These are phyloP conservation scores for Rattus norvegicus DNA, from an alignment of 2,113 vertebrate species.

Conservation along the genomic window DNA sequence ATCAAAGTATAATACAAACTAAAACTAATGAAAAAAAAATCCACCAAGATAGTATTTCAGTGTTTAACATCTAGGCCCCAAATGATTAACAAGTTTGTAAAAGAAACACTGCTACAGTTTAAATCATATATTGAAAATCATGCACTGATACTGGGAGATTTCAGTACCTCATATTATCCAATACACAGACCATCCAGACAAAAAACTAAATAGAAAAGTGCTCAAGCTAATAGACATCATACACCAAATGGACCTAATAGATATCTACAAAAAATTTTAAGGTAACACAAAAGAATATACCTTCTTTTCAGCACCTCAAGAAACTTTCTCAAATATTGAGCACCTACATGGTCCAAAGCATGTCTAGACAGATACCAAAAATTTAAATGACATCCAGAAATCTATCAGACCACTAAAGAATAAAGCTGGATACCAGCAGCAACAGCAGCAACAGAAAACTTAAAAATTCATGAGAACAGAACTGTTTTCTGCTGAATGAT, in stretches of 20 bases:
- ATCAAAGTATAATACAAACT: background rate
- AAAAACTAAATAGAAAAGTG: background rate
- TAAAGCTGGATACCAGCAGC: background rate
- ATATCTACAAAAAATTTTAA: background rate
- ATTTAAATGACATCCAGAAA: background rate
- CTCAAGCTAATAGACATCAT: background rate
- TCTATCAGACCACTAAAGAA: background rate
- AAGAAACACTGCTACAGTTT: background rate
- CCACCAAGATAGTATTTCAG: background rate
- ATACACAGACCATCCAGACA: background rate
- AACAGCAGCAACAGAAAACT: background rate
- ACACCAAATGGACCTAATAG: background rate
- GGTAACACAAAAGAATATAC: background rate
- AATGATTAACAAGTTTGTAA: background rate
- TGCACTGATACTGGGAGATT: background rate
- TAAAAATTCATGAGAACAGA: background rate
- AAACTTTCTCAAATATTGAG: background rate
- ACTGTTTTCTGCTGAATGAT: background rate
- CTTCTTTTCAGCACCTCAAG: background rate
- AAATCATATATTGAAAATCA: background rate
- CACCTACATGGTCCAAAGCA: background rate
- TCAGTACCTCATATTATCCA: background rate
- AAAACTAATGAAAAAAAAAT: constrained; percentile 1
- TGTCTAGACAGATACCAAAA: background rate
- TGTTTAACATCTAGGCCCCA: background rate